Evolutionary conservation across 2,797 vertebrate genomes (phyloP).

Genomic region (Hypotaenidia okinawae): DNA sequence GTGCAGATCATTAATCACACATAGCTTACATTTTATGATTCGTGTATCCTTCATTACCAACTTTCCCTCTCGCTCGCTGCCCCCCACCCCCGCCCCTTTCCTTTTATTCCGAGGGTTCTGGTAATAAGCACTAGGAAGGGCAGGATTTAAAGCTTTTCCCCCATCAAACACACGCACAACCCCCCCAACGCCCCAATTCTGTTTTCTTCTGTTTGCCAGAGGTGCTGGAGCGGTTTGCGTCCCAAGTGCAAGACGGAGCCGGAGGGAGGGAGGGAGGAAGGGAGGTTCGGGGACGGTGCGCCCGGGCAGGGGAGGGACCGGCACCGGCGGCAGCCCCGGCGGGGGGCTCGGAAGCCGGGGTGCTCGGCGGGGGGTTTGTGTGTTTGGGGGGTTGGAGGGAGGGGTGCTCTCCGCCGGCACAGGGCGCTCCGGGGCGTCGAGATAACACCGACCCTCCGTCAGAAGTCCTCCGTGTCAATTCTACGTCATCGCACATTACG

Average conservation of each 20-base stretch:
- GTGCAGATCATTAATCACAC: slow-evolving; percentile 68
- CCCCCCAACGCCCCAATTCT: not conserved
- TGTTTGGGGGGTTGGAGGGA: too few relatives aligned
- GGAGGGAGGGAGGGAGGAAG: not conserved
- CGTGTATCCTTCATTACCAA: slow-evolving; percentile 62
- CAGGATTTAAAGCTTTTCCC: not conserved
- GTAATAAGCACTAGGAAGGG: slow-evolving; percentile 1
- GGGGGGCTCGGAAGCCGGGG: not conserved
- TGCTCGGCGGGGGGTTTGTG: not conserved
- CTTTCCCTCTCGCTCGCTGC: not conserved
- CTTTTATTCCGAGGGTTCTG: slow-evolving; percentile 5
- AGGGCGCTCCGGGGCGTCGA: not conserved
- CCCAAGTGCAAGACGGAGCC: slow-evolving; percentile 21
- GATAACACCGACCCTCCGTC: not conserved
- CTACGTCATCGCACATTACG: slow-evolving; percentile 37
- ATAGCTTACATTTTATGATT: slow-evolving; percentile 70
- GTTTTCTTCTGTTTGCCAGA: not conserved
- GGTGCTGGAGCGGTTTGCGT: not conserved
- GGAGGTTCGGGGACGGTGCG: not conserved
- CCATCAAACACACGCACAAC: too few relatives aligned
- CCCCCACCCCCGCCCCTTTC: not conserved
- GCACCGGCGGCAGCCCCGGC: not conserved
- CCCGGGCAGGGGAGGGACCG: not conserved
- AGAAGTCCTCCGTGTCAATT: slow-evolving; percentile 31
- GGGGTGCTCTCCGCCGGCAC: too few relatives aligned